Percentiles rank a stretch among this genome's conserved stretches.
These are phyloP conservation scores for Drosophila sordidula DNA, from an alignment of 2,888 invertebrate species.

Conservation along the genomic window DNA sequence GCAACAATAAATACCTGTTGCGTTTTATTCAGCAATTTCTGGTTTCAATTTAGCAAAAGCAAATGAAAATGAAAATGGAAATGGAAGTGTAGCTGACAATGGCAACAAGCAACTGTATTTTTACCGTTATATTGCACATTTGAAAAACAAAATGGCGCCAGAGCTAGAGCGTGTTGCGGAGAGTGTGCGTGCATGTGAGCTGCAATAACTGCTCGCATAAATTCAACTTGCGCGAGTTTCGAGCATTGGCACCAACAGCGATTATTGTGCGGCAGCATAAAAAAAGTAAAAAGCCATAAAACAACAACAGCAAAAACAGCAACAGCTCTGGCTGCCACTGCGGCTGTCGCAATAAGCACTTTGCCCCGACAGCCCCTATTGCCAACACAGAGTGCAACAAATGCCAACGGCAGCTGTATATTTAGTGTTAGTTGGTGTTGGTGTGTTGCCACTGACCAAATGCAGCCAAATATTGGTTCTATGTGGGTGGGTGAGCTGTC, in stretches of 20 bases:
- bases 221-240: conserved; percentile 43
- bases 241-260: conserved; percentile 22
- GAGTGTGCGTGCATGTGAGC: conserved; percentile 22
- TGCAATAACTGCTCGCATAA: conserved; percentile 59
- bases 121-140: conserved; percentile 16
- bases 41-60: conserved; percentile 23
- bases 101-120: conserved; percentile 12
- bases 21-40: conserved; percentile 14
- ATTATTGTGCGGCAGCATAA: conserved; percentile 38
- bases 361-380: conserved; percentile 10
- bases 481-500: conserved; percentile 8
- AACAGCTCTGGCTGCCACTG: conserved; percentile 26
- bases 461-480: conserved; percentile 55
- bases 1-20: conserved; percentile 29
- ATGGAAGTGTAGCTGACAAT: neutral
- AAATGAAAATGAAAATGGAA: conserved; percentile 25
- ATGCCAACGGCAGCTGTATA: conserved; percentile 31
- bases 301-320: conserved; percentile 28
- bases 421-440: conserved; percentile 35
- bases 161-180: conserved; percentile 10
- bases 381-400: conserved; percentile 37
- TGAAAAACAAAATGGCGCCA: conserved; percentile 52
- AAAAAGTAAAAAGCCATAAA: conserved; percentile 34
- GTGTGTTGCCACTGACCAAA: conserved; percentile 16
- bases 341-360: conserved; percentile 22